Percentiles rank a stretch among this genome's conserved stretches.
Conservation (phyloP, 2,797 vertebrate species). For the Columba guinea region DNA sequence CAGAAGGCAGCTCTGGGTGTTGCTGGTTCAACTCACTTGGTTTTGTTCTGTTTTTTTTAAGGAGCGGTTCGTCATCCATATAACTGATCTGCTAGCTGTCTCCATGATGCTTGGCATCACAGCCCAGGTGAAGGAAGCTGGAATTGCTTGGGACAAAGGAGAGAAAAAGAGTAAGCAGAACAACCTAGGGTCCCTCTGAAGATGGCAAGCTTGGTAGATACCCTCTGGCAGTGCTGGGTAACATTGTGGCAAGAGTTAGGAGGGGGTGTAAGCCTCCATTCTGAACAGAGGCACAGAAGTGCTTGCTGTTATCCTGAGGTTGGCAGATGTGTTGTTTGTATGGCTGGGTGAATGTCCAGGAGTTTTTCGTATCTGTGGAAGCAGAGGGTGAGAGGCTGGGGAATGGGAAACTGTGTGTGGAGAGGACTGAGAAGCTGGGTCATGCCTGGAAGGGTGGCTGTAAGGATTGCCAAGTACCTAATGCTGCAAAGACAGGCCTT, state of each 20-base stretch:
- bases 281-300: neutral
- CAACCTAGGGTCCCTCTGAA: neutral
- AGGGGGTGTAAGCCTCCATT: neutral
- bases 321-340: neutral
- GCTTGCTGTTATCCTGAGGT: neutral
- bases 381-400: neutral
- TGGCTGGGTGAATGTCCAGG: neutral
- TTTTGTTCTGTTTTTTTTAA: constrained; percentile 43
- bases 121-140: constrained; percentile 96
- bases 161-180: constrained; percentile 93
- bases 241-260: neutral
- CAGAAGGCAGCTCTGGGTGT: neutral
- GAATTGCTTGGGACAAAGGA: constrained; percentile 98
- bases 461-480: neutral
- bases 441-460: neutral
- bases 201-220: neutral
- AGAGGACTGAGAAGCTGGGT: neutral
- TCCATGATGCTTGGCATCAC: constrained; percentile 99
- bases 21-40: neutral
- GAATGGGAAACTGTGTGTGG: neutral
- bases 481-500: neutral
- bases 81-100: constrained; percentile 94
- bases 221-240: neutral
- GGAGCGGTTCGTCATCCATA: constrained; percentile 97
- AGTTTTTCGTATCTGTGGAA: neutral